phyloP scores from a whole-genome alignment of 2,888 invertebrate genomes.

The Sarcophaga caerulescens region DNA sequence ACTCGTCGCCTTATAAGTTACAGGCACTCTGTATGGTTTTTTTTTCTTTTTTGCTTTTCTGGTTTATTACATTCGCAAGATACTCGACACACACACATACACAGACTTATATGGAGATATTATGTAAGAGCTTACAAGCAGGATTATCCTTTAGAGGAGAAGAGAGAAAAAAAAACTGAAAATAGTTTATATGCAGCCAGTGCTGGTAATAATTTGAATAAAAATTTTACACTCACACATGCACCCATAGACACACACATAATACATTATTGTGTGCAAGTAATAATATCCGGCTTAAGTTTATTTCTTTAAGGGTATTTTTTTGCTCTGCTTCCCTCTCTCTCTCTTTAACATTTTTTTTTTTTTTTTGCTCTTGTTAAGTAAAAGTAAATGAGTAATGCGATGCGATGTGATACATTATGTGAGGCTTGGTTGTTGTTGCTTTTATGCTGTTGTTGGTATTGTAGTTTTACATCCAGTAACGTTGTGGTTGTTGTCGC shows the following conservation, averaged over 20 bases:
- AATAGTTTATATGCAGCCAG: background rate
- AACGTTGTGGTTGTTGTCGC: background rate
- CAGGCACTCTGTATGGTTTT: too few species aligned
- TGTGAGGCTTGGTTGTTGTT: background rate
- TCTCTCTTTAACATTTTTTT: too few species aligned
- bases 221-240: background rate
- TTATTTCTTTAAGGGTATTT: conserved; percentile 18
- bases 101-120: background rate
- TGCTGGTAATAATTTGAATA: background rate
- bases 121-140: conserved; percentile 49
- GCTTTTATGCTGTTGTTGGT: background rate
- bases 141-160: conserved; percentile 48
- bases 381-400: background rate
- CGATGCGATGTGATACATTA: conserved; percentile 4
- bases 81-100: background rate
- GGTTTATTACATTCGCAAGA: background rate
- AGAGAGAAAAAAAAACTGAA: background rate
- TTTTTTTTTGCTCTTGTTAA: too few species aligned
- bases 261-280: background rate
- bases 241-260: background rate
- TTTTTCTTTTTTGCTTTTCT: background rate
- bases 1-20: too few species aligned
- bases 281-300: conserved; percentile 46
- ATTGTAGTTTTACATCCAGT: conserved; percentile 6
- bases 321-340: background rate